Evolutionary conservation across 2,797 vertebrate species (phyloP).

Genomic region (Acanthornis magna): DNA sequence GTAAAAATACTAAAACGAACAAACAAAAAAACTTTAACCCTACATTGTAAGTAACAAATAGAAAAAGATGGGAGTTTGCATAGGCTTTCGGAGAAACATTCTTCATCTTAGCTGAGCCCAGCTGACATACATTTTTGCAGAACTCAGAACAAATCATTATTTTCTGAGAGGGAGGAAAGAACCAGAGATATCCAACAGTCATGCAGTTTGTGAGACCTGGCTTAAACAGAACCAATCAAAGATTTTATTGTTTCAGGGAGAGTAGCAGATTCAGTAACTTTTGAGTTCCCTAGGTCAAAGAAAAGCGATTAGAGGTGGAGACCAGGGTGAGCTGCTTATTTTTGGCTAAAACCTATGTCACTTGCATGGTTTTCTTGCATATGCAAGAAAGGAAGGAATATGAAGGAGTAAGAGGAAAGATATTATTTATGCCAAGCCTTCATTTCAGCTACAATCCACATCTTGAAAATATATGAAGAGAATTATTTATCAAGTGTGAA

Average conservation of each 20-base stretch:
- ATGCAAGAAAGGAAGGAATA: background rate
- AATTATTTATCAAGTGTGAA: background rate
- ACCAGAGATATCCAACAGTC: rapidly evolving
- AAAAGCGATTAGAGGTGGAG: background rate
- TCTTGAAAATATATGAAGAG: background rate
- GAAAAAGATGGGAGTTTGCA: background rate
- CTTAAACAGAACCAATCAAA: background rate
- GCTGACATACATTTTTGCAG: background rate
- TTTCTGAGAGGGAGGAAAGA: background rate
- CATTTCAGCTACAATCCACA: background rate
- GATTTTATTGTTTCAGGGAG: background rate
- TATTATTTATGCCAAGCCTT: background rate
- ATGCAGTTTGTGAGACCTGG: background rate
- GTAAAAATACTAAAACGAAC: background rate
- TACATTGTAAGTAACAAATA: background rate
- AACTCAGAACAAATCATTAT: background rate
- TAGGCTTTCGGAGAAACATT: background rate
- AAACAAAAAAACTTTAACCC: background rate
- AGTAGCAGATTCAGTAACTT: background rate
- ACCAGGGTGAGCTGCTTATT: background rate
- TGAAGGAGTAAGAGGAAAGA: background rate
- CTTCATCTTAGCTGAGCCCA: background rate
- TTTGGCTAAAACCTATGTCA: background rate
- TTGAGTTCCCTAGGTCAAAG: background rate
- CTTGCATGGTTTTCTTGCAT: background rate